Conservation (phyloP, 2,888 invertebrate genomes). For the Agrotis segetum region DNA sequence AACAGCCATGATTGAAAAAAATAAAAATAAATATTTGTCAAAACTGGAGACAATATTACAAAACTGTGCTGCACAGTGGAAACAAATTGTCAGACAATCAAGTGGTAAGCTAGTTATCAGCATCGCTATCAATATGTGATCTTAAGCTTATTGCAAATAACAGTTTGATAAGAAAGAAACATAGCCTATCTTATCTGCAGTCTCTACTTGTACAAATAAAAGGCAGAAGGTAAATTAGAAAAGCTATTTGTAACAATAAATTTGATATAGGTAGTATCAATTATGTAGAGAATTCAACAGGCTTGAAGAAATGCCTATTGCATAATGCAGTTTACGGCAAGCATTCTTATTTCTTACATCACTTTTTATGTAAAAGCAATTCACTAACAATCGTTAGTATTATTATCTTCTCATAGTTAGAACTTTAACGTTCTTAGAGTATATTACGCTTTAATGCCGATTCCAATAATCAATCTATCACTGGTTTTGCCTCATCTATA, state of each 20-base stretch:
- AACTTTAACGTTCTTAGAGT: slow-evolving; percentile 3
- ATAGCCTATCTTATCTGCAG: slow-evolving; percentile 84
- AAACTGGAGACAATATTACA: slow-evolving; percentile 76
- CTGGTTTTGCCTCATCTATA: no score
- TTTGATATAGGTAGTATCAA: slow-evolving; percentile 44
- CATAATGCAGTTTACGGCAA: slow-evolving; percentile 11
- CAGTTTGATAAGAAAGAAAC: slow-evolving; percentile 84
- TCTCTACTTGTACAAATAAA: slow-evolving; percentile 77
- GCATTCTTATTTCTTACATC: slow-evolving; percentile 16
- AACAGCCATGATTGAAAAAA: slow-evolving; percentile 80
- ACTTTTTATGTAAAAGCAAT: slow-evolving; percentile 11
- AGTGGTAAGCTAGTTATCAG: slow-evolving; percentile 82
- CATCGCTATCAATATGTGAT: slow-evolving; percentile 85
- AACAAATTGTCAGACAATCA: slow-evolving; percentile 77
- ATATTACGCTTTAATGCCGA: slow-evolving; percentile 9
- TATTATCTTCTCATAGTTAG: neutral
- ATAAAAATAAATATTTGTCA: slow-evolving; percentile 66
- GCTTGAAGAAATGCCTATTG: slow-evolving; percentile 14
- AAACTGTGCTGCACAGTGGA: slow-evolving; percentile 81
- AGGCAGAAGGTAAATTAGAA: slow-evolving; percentile 60
- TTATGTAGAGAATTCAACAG: slow-evolving; percentile 19
- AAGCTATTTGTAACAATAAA: slow-evolving; percentile 49
- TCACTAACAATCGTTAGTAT: slow-evolving; percentile 9
- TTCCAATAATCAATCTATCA: no score
- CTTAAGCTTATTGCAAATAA: slow-evolving; percentile 88